These are phyloP conservation scores for Oceanodroma tethys DNA, from an alignment of 2,113 vertebrate genomes.

Conservation along the genomic window DNA sequence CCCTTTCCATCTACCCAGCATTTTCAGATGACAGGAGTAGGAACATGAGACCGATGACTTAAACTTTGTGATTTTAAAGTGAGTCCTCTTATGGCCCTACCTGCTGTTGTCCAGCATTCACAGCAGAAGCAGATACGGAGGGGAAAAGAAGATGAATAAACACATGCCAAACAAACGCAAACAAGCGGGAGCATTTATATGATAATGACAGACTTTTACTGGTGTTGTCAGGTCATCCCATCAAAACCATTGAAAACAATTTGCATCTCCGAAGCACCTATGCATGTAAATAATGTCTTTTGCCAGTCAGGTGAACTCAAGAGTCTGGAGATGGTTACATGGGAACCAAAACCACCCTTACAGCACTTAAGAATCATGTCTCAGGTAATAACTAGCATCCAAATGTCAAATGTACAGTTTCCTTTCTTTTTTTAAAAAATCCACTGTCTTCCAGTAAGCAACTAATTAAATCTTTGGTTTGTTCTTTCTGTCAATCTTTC, in stretches of 20 bases:
- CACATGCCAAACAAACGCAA: neutral
- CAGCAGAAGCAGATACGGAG: neutral
- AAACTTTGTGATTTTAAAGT: neutral
- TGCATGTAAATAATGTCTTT: slow-evolving; percentile 2
- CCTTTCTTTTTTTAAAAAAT: neutral
- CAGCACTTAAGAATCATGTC: slow-evolving; percentile 1
- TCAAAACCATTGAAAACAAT: slow-evolving; percentile 39
- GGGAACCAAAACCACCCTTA: slow-evolving; percentile 42
- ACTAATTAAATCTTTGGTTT: neutral
- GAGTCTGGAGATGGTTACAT: neutral
- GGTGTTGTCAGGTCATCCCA: slow-evolving; percentile 54
- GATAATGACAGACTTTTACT: slow-evolving; percentile 56
- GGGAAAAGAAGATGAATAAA: neutral
- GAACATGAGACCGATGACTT: neutral
- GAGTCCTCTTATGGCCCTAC: neutral
- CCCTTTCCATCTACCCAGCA: neutral
- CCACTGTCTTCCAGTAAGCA: neutral
- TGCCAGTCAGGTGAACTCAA: neutral
- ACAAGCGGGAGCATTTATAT: slow-evolving; percentile 20
- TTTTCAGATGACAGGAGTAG: neutral
- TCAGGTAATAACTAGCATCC: neutral
- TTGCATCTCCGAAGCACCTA: slow-evolving; percentile 47
- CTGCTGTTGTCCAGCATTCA: neutral
- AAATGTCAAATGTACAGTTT: neutral
- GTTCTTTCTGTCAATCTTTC: neutral